These are phyloP conservation scores for Heliconius aoede DNA, from an alignment of 2,888 invertebrate species.

Conservation along the genomic window DNA sequence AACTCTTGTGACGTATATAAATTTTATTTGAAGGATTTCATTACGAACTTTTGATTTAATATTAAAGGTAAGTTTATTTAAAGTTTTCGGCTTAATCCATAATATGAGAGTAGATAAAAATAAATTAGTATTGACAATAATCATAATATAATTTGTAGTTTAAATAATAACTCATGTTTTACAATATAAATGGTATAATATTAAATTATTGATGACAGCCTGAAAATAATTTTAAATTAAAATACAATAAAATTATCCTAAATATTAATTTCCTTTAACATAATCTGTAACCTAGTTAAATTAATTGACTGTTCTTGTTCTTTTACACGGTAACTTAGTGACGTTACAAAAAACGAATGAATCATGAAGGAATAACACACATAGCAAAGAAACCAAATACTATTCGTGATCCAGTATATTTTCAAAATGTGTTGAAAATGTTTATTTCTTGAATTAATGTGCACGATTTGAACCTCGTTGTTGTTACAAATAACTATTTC, in stretches of 20 bases:
- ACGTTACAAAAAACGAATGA: slow-evolving; percentile 64
- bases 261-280: slow-evolving; percentile 3
- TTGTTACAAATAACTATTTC: no score
- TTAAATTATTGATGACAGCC: no score
- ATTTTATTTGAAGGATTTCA: slow-evolving; percentile 57
- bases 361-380: slow-evolving; percentile 59
- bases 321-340: slow-evolving; percentile 41
- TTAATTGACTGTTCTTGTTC: slow-evolving; percentile 34
- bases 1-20: slow-evolving; percentile 59
- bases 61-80: slow-evolving; percentile 62
- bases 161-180: neutral
- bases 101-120: neutral
- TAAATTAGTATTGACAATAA: neutral
- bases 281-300: slow-evolving; percentile 15
- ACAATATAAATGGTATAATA: neutral
- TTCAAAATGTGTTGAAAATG: neutral
- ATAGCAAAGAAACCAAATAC: slow-evolving; percentile 29
- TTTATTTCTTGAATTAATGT: neutral
- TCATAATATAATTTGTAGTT: neutral
- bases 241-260: neutral
- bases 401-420: neutral
- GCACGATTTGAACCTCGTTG: no score
- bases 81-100: neutral
- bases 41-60: slow-evolving; percentile 47
- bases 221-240: neutral